Percentiles rank a stretch among this genome's conserved stretches.
Evolutionary conservation across 1,140 invertebrate genomes (phyloP).

Genomic region (Aphis craccivora): DNA sequence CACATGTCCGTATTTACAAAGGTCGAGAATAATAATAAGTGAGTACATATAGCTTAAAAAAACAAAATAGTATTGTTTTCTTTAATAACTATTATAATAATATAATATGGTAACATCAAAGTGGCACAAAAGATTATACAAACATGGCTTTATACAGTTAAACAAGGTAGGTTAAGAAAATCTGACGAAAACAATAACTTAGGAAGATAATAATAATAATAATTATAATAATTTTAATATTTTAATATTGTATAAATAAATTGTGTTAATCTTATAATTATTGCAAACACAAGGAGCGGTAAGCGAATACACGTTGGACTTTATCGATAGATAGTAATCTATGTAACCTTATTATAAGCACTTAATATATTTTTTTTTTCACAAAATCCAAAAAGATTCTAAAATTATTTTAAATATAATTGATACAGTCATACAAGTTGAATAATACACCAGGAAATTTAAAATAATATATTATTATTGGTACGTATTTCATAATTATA

Average conservation of each 20-base stretch:
- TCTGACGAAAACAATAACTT: conserved; percentile 21
- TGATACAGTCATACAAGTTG: not conserved
- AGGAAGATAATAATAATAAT: not conserved
- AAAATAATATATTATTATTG: not conserved
- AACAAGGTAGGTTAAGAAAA: conserved; percentile 14
- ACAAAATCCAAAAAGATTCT: not conserved
- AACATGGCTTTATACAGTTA: conserved; percentile 42
- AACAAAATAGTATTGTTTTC: not conserved
- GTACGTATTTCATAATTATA: conserved; percentile 20
- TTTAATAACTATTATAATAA: conserved; percentile 15
- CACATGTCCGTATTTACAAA: conserved; percentile 48
- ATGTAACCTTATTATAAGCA: not conserved
- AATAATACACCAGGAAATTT: not conserved
- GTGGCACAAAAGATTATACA: conserved; percentile 41
- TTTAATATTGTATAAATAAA: conserved; percentile 29
- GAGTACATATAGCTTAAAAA: conserved; percentile 26
- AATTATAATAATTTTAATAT: not conserved
- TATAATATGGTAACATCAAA: conserved; percentile 48
- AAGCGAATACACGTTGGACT: conserved; percentile 20
- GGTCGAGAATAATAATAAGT: conserved; percentile 41
- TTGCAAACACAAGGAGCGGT: conserved; percentile 11
- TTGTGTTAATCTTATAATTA: not conserved
- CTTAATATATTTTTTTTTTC: not conserved
- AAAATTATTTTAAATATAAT: not conserved
- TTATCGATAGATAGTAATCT: not conserved